Evolutionary conservation across 2,797 vertebrate species (phyloP), one percentile per base, ranked within the genome.

Genomic region (Salmo trutta): DNA sequence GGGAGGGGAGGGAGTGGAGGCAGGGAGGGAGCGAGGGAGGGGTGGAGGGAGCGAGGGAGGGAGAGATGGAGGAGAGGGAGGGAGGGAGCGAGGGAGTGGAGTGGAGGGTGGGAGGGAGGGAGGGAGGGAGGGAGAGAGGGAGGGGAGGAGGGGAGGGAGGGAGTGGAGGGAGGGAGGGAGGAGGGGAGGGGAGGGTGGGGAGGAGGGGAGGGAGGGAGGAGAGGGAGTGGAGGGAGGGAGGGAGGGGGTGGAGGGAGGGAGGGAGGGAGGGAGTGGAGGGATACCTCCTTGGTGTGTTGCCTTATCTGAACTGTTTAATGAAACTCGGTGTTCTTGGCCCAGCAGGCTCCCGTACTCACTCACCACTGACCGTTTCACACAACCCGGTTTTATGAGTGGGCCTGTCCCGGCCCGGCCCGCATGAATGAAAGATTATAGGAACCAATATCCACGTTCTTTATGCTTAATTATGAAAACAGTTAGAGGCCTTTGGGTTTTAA

Each of bases 401-500:
- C 79, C 41, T 3, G 41, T 10, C 41, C 41, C 1, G 33, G 10
- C 10, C 41, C 41, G 41, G 41, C 2, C 78, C 79, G 76, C 81
- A 31, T 87, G 81, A 84, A 84, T 84, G 86, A 82, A 78, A 85
- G 84, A 85, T 83, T 85, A 85, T 80, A 80, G 80, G 83, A 84
- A 85, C 80, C 75, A 85, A 84, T 85, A 85, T 84, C 74, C 79
- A 19, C 82, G 79, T 79, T 76, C 81, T 85, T 79, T 83, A 85
- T 83, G 85, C 81, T 88, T 27, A 66, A 66, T 66, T 83, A 86
- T 71, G 84, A 88, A 87, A 82, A 77, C 76, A 82, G 87, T 87
- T 82, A 56, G 83, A 74, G 84, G 59, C 73, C 71, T 82, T 83
- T 36, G 65, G 65, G 83, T 81, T 80, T 66, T 66, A 29, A 64